These are phyloP conservation scores for Scophthalmus maximus DNA, from an alignment of 2,113 vertebrate genomes.

Conservation along the genomic window DNA sequence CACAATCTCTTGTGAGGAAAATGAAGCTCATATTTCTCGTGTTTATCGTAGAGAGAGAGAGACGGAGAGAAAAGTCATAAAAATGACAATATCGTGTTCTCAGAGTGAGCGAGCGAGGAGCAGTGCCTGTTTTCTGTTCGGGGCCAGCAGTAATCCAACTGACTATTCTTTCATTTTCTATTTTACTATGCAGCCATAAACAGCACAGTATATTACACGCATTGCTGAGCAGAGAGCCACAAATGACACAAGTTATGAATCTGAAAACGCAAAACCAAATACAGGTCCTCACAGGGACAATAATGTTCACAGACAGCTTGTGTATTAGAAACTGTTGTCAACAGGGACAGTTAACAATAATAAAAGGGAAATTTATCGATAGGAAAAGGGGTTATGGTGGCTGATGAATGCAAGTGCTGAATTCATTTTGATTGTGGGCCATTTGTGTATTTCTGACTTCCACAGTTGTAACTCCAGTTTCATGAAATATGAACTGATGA, in stretches of 20 bases:
- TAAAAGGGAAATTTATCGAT: conserved; percentile 31
- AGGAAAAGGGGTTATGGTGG: conserved; percentile 15
- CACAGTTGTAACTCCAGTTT: neutral
- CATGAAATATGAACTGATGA: conserved; percentile 3
- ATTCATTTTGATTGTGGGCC: neutral
- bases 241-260: conserved; percentile 62
- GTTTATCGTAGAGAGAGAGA: conserved; percentile 59
- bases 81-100: conserved; percentile 67
- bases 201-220: conserved; percentile 58
- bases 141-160: conserved; percentile 57
- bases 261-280: conserved; percentile 38
- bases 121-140: conserved; percentile 65
- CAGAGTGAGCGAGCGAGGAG: conserved; percentile 41
- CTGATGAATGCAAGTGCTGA: conserved; percentile 12
- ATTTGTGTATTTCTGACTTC: conserved; percentile 13
- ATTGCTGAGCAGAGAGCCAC: conserved; percentile 31
- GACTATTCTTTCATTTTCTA: conserved; percentile 61
- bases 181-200: conserved; percentile 61
- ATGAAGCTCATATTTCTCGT: conserved; percentile 68
- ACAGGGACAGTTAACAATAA: conserved; percentile 28
- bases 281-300: conserved; percentile 23
- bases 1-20: conserved; percentile 46
- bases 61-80: conserved; percentile 58
- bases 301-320: conserved; percentile 13
- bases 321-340: conserved; percentile 22